Percentiles rank a stretch among this genome's conserved stretches.
phyloP scores from a whole-genome alignment of 1,140 invertebrate species.

The Cydia strobilella region DNA sequence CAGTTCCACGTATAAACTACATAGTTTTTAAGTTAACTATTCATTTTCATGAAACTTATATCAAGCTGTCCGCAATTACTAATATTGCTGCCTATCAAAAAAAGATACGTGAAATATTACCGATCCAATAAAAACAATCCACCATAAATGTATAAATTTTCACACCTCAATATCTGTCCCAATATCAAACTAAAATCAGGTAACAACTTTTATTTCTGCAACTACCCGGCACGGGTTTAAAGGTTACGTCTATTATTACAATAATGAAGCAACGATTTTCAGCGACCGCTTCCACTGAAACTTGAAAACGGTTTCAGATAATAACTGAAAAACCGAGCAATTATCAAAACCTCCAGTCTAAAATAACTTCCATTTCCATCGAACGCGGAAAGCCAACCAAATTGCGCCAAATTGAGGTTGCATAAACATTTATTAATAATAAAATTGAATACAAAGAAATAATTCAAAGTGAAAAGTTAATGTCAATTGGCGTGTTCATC shows the following conservation, averaged over 20 bases:
- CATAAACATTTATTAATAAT: background rate
- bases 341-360: background rate
- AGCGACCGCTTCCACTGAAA: background rate
- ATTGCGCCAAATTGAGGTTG: constrained; percentile 3
- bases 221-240: background rate
- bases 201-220: too few relatives aligned
- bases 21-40: too few relatives aligned
- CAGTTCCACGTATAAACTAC: too few relatives aligned
- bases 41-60: too few relatives aligned
- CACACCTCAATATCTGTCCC: too few relatives aligned
- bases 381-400: background rate
- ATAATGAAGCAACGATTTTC: background rate
- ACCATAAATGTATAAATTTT: too few relatives aligned
- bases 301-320: background rate
- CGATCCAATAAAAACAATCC: too few relatives aligned
- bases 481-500: too few relatives aligned
- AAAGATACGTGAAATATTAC: background rate
- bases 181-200: too few relatives aligned
- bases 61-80: too few relatives aligned
- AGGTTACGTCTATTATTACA: background rate
- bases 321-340: constrained; percentile 3
- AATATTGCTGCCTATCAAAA: background rate
- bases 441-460: background rate
- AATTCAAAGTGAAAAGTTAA: background rate
- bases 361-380: constrained; percentile 1